Base-by-base conservation (phyloP, 2,888 invertebrate genomes). In the Maniola hyperantus region DNA sequence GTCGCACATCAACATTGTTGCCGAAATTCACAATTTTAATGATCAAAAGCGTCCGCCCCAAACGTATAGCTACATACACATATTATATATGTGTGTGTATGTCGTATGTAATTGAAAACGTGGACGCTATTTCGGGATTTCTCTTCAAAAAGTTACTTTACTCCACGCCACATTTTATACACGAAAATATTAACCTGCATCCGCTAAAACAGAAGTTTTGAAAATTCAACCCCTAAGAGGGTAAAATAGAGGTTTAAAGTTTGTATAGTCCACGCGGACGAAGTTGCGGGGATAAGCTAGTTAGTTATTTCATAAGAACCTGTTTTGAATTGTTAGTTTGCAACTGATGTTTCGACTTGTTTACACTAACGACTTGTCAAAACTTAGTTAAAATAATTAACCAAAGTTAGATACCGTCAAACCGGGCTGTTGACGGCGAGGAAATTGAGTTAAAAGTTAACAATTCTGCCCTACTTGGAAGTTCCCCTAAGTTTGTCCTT, bases 1-100 rank as follows among this genome's bases (percentile, higher is more conserved):
- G 50, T 58, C 44, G 50, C n/a, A 48, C 44, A 55, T 57, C 50
- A 51, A 62, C 18, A 48, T 55, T 55, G 57, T 50, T 57, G 48
- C 48, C 59, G 34, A 60, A 59, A 48, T 60, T 60, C 48, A 15
- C 59, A 34, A 58, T 44, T 58, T 44, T 44, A 36, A 58, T 44
- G 44, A 58, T 58, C 44, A 58, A 58, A 44, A 54, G 54, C 54
- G 15, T 36, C 15, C 54, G 15, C 15, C 15, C 10, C 36, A 10
- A 4, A 7, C 26, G 26, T 26, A 26, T 26, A 4, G n/a, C n/a
- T 26, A 26, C 26, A 26, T 26, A 26, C 26, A 26, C 26, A 26
- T 2, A 26, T 26, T 26, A 26, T 4, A 2, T 26, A 26, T 4
- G 4, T 15, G 15, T 53, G 11, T 6, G 44, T 44, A n/a, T 42